A percentile compares a stretch with the other conserved stretches of the same genome.
These are phyloP conservation scores for Ormyrus pomaceus DNA, from an alignment of 2,888 invertebrate species.

Conservation along the genomic window DNA sequence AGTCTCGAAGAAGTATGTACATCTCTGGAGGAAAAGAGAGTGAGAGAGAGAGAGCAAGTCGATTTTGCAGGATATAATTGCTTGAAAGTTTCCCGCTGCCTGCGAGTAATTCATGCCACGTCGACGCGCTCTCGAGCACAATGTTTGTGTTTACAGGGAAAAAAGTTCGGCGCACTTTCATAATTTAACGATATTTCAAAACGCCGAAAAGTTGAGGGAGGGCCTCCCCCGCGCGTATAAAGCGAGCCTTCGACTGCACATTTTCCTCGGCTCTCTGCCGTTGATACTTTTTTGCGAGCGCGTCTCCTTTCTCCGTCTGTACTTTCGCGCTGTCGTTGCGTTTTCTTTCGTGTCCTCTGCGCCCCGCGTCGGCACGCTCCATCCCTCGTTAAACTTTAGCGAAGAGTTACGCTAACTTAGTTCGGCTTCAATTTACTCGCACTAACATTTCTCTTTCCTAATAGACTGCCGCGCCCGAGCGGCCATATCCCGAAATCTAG, in stretches of 20 bases:
- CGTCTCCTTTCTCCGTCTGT: not conserved
- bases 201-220: slow-evolving; percentile 55
- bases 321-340: slow-evolving; percentile 28
- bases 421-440: slow-evolving; percentile 70
- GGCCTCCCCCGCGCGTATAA: not conserved
- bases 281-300: slow-evolving; percentile 48
- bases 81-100: slow-evolving; percentile 28
- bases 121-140: not conserved
- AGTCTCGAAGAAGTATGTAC: slow-evolving; percentile 17
- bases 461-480: slow-evolving; percentile 56
- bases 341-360: slow-evolving; percentile 21
- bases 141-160: not conserved
- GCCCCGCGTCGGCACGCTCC: slow-evolving; percentile 3
- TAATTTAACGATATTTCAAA: slow-evolving; percentile 62
- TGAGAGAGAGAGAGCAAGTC: slow-evolving; percentile 16
- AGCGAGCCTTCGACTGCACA: slow-evolving; percentile 1
- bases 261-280: not conserved
- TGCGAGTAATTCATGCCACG: too few relatives aligned
- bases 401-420: slow-evolving; percentile 71
- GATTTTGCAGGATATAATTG: slow-evolving; percentile 35
- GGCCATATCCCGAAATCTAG: slow-evolving; percentile 13
- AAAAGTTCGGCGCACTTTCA: slow-evolving; percentile 57
- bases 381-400: slow-evolving; percentile 65
- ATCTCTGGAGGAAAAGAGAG: too few relatives aligned
- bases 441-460: slow-evolving; percentile 70